phyloP scores from a whole-genome alignment of 1,140 invertebrate genomes.

The Odontomachus brunneus region DNA sequence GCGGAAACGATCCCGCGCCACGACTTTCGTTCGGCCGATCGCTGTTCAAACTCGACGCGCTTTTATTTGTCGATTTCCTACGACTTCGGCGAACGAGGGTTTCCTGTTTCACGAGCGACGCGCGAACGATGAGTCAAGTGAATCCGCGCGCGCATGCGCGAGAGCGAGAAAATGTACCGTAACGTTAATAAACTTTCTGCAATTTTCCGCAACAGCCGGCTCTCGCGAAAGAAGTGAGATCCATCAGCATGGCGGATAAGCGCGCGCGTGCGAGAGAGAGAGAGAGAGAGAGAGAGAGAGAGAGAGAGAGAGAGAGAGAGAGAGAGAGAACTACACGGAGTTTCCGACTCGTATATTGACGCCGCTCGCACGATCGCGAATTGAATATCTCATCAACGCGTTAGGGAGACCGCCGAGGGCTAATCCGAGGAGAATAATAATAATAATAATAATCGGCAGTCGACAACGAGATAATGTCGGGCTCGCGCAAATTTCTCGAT shows the following conservation, averaged over 20 bases:
- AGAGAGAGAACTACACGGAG: too few species aligned
- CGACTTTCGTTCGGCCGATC: slow-evolving; percentile 32
- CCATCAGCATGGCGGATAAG: too few species aligned
- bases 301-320: too few species aligned
- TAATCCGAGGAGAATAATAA: background rate
- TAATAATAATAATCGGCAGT: slow-evolving; percentile 13
- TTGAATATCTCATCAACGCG: too few species aligned
- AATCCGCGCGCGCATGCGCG: slow-evolving; percentile 19
- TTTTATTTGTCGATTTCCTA: slow-evolving; percentile 63
- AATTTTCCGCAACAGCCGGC: too few species aligned
- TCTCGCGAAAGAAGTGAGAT: too few species aligned
- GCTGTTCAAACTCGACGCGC: slow-evolving; percentile 50
- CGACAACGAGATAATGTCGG: slow-evolving; percentile 20
- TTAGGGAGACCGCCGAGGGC: too few species aligned
- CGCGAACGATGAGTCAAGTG: slow-evolving; percentile 57
- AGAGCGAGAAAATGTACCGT: slow-evolving; percentile 3
- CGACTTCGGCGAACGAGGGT: slow-evolving; percentile 57
- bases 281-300: background rate
- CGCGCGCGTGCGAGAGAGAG: background rate
- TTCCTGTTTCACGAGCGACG: slow-evolving; percentile 60
- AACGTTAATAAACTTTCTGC: slow-evolving; percentile 15
- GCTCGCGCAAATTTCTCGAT: slow-evolving; percentile 50
- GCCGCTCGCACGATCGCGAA: too few species aligned
- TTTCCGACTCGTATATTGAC: too few species aligned
- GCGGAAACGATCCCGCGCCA: slow-evolving; percentile 33